These are phyloP conservation scores for Gonioctena quinquepunctata DNA, from an alignment of 1,140 invertebrate genomes.

Conservation along the genomic window DNA sequence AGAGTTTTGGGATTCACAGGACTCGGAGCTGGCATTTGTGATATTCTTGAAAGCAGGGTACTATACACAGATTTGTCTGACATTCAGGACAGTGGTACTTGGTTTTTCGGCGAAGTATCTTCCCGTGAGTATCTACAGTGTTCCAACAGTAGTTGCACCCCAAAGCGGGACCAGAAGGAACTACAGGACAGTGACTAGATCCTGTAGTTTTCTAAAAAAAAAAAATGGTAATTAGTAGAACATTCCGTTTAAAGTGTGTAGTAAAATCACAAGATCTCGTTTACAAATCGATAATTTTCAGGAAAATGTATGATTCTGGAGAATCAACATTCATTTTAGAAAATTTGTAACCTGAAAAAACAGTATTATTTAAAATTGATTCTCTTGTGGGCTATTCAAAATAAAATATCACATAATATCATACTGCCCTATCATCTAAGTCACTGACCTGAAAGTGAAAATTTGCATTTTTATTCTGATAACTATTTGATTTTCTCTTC, in stretches of 20 bases:
- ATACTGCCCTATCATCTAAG: no score
- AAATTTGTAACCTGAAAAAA: no score
- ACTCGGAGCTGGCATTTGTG: conserved; percentile 60
- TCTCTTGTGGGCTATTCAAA: no score
- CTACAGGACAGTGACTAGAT: conserved; percentile 74
- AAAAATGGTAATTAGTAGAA: no score
- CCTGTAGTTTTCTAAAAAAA: conserved; percentile 49
- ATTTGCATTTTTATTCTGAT: no score
- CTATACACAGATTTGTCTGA: conserved; percentile 83
- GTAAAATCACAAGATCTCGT: background rate
- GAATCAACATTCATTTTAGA: no score
- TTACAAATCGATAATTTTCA: background rate
- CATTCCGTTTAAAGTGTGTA: no score
- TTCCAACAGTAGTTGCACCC: conserved; percentile 90
- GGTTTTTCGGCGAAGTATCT: conserved; percentile 80
- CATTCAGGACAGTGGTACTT: conserved; percentile 88
- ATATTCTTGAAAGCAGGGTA: conserved; percentile 83
- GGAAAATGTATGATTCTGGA: background rate
- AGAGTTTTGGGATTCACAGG: background rate
- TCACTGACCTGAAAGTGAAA: no score
- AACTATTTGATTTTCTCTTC: no score
- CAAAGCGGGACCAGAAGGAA: conserved; percentile 76
- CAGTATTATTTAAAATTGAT: no score
- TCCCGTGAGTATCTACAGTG: conserved; percentile 76
- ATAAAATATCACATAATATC: no score